Base-by-base conservation (phyloP, 2,113 vertebrate genomes). In the Seriola rivoliana region DNA sequence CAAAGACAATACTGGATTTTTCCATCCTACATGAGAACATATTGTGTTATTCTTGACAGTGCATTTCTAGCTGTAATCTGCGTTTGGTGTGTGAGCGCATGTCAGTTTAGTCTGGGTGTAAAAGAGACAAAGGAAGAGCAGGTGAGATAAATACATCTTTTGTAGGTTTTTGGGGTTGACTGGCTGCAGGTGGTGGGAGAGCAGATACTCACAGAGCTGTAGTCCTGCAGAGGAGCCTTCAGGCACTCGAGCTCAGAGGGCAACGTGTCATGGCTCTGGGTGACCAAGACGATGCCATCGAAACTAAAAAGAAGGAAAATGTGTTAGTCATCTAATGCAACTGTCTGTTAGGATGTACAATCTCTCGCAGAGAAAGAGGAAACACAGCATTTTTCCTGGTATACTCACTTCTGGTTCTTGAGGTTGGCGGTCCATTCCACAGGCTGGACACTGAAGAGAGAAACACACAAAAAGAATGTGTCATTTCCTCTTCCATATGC, bases 251-350 rank as follows among this genome's bases (percentile, higher is more conserved):
- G 93, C 57, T 94, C 81, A 4, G 64, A 1, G 4, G 94, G 91
- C 67, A 96, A 88, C 0, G 90, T 71, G 1, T 95, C 93, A 79
- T 90, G 67, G 75, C 81, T 88, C 69, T 93, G 90, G 12, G 94
- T 85, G 78, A 96, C 93, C 79, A 96, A 66, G 50, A 96, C 78
- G 9, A 96, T 71, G n/a, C 96, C 96, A 87, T 96, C 96, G 58
- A 91, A 96, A 71, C 94, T 95, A 57, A 29, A 82, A 50, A 69
- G 34, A 82, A 54, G 13, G 70, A 29, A 48, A 11, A 42, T 11
- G 8, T 1, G 38, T 38, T 0, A 54, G 65, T 67, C 62, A 73
- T 11, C 5, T 3, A 8, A 38, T n/a, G 59, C 8, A 29, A 34
- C 8, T 3, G 10, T 68, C 10, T 21, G 32, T 3, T 38, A 12